Evolutionary conservation across 2,888 invertebrate genomes (phyloP), one percentile per base, ranked within the genome.

Genomic region (Heliconius cydno): DNA sequence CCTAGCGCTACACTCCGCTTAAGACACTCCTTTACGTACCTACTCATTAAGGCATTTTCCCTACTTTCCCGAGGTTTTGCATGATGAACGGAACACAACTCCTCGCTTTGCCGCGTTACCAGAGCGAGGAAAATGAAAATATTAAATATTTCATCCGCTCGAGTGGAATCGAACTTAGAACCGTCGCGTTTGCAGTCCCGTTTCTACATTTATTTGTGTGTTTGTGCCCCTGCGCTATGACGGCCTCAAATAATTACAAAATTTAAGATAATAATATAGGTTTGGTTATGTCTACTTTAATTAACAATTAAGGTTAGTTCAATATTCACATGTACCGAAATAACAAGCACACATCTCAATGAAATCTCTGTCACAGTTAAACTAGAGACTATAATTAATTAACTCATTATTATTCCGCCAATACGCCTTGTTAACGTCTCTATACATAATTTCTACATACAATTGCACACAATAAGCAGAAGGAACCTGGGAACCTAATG

Each of bases 331-430:
- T 72, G 46, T 30, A 30, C 22, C 22, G 5, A 72, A 71, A 57
- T 57, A 57, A 30, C 52, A 30, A 10, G 25, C 34, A 34, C n/a
- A 41, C 41, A 41, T 38, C 19, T 34, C 60, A 60, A 25, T n/a
- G 30, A 30, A 41, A 68, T 25, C 10, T 52, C 52, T 63, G 7
- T 34, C 9, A 38, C 25, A 70, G 9, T 70, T 68, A 38, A 38
- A 25, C 68, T 68, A 52, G 68, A 34, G 3, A 19, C 68, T 15
- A 77, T 68, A 77, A 77, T 77, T 77, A 68, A 60, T 77, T 77
- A 68, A 77, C 28, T 76, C 25, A 52, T 38, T 77, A 60, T 34
- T 25, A 67, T 57, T 70, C 46, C n/a, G 25, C 70, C 52, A 77
- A 68, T 77, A 70, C 22, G 57, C 19, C 60, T 70, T 68, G 52